These are phyloP conservation scores for Acromyrmex charruanus DNA, from an alignment of 1,140 invertebrate species.

Conservation along the genomic window DNA sequence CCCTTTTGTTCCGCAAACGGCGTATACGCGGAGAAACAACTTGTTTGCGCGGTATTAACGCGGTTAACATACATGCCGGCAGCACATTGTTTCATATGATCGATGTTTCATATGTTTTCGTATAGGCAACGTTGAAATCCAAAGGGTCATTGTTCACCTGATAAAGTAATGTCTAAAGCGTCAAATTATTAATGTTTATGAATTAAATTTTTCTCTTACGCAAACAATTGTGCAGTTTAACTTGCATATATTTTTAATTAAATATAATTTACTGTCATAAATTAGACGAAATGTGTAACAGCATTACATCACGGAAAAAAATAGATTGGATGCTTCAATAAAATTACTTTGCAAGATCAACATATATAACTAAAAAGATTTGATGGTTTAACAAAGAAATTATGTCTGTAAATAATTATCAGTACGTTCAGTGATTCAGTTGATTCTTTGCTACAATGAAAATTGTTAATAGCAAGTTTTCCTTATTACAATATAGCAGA, in stretches of 20 bases:
- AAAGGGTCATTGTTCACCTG: slow-evolving; percentile 16
- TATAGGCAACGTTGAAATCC: slow-evolving; percentile 19
- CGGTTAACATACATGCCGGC: slow-evolving; percentile 46
- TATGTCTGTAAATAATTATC: no score
- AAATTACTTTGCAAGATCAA: no score
- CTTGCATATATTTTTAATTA: slow-evolving; percentile 19
- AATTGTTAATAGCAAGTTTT: no score
- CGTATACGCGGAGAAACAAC: slow-evolving; percentile 48
- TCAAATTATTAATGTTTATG: slow-evolving; percentile 20
- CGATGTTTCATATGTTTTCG: slow-evolving; percentile 59
- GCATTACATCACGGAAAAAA: not conserved
- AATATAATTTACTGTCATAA: not conserved
- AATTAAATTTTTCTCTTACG: not conserved
- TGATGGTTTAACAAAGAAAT: no score
- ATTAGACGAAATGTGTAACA: not conserved
- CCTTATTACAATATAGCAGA: no score
- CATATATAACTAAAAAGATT: no score
- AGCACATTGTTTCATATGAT: slow-evolving; percentile 59
- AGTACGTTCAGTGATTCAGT: no score
- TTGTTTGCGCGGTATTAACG: slow-evolving; percentile 56
- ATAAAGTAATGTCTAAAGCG: not conserved
- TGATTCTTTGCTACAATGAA: no score
- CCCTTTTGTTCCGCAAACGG: slow-evolving; percentile 57
- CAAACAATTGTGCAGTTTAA: not conserved
- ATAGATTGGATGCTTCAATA: no score